A percentile compares a stretch with the other conserved stretches of the same genome.
Conservation (phyloP, 2,888 invertebrate genomes). For the Synanthedon andrenaeformis region DNA sequence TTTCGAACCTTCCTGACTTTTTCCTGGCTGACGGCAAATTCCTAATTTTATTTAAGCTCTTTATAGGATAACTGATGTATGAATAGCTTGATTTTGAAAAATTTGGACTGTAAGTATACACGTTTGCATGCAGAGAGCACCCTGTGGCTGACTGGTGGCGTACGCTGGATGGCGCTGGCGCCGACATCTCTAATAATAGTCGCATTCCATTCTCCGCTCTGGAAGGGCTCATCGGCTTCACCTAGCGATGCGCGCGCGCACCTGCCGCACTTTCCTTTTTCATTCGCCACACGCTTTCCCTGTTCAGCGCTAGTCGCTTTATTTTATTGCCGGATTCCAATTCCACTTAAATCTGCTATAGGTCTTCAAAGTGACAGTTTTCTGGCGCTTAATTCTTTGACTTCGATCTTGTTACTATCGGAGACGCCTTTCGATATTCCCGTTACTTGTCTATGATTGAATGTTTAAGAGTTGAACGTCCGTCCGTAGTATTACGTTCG, state of each 20-base stretch:
- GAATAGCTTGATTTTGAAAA: no score
- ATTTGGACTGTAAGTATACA: no score
- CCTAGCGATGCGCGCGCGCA: conserved; percentile 30
- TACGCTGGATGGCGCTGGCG: conserved; percentile 43
- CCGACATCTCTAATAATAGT: conserved; percentile 61
- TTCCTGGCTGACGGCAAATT: no score
- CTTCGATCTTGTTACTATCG: no score
- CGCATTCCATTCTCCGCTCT: conserved; percentile 51
- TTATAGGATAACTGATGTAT: no score
- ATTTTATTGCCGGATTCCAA: neutral
- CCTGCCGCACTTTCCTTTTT: conserved; percentile 63
- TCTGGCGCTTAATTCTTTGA: neutral
- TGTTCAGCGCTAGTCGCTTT: conserved; percentile 6
- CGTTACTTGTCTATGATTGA: neutral
- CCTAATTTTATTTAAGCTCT: no score
- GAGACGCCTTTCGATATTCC: no score
- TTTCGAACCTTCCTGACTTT: no score
- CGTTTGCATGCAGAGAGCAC: conserved; percentile 12
- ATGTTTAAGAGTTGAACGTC: neutral
- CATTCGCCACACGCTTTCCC: conserved; percentile 42
- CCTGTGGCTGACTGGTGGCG: conserved; percentile 23
- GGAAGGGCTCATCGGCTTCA: conserved; percentile 23
- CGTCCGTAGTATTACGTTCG: neutral
- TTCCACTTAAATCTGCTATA: neutral
- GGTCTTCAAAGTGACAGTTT: neutral